Evolutionary conservation across 2,797 vertebrate species (phyloP).

Genomic region (Margarornis squamiger): DNA sequence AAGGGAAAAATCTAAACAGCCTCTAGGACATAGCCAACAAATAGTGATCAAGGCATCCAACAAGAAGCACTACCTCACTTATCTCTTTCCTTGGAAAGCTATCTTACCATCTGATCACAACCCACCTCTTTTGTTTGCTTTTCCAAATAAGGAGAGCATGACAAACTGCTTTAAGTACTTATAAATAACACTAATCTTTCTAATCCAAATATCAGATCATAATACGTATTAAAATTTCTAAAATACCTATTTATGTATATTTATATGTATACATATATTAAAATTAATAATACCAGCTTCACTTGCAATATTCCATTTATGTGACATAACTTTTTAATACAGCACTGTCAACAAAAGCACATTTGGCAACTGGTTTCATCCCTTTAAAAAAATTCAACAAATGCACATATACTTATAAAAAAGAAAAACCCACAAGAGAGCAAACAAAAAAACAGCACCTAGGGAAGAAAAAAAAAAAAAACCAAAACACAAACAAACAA

Average conservation of each 20-base stretch:
- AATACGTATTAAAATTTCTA: background rate
- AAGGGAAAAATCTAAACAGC: background rate
- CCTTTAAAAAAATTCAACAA: background rate
- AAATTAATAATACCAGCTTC: background rate
- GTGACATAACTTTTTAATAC: background rate
- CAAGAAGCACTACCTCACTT: background rate
- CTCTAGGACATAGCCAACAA: background rate
- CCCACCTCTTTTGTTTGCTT: background rate
- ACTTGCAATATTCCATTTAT: background rate
- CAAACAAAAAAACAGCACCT: background rate
- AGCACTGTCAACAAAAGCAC: background rate
- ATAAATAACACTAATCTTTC: background rate
- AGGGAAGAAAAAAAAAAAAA: background rate
- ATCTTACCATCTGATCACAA: background rate
- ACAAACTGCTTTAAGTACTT: background rate
- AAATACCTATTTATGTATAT: background rate
- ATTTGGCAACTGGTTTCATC: background rate
- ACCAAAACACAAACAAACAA: background rate
- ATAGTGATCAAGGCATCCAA: background rate
- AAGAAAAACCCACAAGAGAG: background rate
- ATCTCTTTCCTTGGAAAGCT: background rate
- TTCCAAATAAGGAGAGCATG: background rate
- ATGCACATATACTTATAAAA: background rate
- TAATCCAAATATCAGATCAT: background rate
- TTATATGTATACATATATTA: background rate